Conservation (phyloP, 2,797 vertebrate species). For the Hemitrygon akajei region DNA sequence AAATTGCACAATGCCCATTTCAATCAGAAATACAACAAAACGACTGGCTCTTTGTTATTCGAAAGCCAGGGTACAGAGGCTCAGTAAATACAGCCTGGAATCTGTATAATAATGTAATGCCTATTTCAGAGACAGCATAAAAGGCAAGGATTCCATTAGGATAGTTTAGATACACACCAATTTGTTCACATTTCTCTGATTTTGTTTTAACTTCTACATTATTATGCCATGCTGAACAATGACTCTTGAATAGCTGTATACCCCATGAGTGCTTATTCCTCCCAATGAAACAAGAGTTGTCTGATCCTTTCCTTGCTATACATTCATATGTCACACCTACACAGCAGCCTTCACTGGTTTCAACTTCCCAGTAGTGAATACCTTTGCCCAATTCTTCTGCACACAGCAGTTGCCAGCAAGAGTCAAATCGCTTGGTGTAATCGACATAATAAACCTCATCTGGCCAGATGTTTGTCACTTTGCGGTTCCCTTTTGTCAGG, state of each 20-base stretch:
- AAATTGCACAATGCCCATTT: not conserved
- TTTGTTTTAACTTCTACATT: not conserved
- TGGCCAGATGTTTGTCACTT: not conserved
- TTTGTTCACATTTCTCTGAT: not conserved
- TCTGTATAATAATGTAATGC: not conserved
- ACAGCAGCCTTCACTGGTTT: slow-evolving; percentile 14
- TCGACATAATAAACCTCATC: not conserved
- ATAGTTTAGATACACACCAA: slow-evolving; percentile 28
- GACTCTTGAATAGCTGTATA: not conserved
- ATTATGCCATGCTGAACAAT: slow-evolving; percentile 27
- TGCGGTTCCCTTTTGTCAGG: not conserved
- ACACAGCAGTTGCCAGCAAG: slow-evolving; percentile 27
- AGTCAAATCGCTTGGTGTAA: slow-evolving; percentile 2
- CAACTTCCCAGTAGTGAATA: slow-evolving; percentile 9
- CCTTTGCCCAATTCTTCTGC: not conserved
- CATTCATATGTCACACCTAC: not conserved
- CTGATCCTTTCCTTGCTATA: not conserved
- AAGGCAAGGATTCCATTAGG: slow-evolving; percentile 1
- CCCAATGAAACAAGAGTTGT: not conserved
- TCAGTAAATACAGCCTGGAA: slow-evolving; percentile 26
- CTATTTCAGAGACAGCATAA: not conserved
- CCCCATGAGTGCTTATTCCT: slow-evolving; percentile 26
- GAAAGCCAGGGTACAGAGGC: slow-evolving; percentile 16
- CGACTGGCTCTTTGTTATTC: not conserved
- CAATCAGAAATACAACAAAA: not conserved